Conservation (phyloP, 2,888 invertebrate genomes). For the Stenodera caucasica region DNA sequence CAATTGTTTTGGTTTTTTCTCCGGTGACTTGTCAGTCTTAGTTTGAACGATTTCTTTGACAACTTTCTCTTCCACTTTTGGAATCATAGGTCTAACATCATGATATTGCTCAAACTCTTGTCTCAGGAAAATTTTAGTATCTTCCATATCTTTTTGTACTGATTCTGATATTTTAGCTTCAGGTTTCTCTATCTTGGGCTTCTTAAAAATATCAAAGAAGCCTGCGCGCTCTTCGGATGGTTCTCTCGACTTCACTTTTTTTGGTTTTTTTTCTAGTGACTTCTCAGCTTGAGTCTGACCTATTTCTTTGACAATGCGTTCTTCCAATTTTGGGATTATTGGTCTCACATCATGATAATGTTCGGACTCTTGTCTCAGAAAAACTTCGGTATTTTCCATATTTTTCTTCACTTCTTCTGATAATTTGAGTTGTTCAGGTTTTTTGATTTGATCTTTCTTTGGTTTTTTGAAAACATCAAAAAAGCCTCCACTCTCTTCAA, state of each 20-base stretch:
- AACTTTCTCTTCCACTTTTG: no score
- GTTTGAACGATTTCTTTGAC: no score
- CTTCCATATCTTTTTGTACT: constrained; percentile 28
- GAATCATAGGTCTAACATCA: constrained; percentile 32
- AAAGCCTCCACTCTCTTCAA: constrained; percentile 8
- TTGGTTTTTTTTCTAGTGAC: neutral
- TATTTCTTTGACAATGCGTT: neutral
- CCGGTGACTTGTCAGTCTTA: neutral
- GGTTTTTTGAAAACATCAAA: constrained; percentile 21
- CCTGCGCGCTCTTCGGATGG: neutral
- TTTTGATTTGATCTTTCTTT: constrained; percentile 14
- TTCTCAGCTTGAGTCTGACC: constrained; percentile 11
- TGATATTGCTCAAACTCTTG: constrained; percentile 36
- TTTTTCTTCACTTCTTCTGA: constrained; percentile 20
- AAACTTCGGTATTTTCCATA: constrained; percentile 34
- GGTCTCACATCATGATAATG: constrained; percentile 31
- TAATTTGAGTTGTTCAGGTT: neutral
- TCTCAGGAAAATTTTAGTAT: constrained; percentile 35
- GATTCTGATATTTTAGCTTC: constrained; percentile 9
- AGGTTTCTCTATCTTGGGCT: no score
- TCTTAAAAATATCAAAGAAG: constrained; percentile 19
- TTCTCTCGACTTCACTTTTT: neutral
- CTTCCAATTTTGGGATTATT: neutral
- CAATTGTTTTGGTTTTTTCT: neutral
- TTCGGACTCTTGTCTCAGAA: constrained; percentile 35